Percentiles rank a stretch among this genome's conserved stretches.
Conservation (phyloP, 2,797 vertebrate species). For the Syndactyla subalaris region DNA sequence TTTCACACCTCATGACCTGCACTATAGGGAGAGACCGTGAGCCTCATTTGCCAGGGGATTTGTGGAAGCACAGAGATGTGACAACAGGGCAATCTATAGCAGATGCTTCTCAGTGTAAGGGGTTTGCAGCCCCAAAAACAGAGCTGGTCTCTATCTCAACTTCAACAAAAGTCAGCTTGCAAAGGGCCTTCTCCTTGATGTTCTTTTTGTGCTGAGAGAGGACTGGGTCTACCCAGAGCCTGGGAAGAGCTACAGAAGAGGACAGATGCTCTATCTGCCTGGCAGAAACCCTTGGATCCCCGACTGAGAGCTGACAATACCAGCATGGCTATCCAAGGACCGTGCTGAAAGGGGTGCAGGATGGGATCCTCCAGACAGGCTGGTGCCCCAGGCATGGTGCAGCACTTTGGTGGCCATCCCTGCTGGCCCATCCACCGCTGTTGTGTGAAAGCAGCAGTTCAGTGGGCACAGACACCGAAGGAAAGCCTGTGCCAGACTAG, state of each 20-base stretch:
- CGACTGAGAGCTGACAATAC: background rate
- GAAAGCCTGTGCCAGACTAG: background rate
- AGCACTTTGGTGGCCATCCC: fast-evolving
- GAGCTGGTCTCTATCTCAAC: background rate
- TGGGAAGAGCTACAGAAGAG: background rate
- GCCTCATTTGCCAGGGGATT: background rate
- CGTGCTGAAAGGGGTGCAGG: background rate
- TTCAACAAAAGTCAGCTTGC: background rate
- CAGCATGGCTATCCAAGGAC: background rate
- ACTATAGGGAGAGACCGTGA: background rate
- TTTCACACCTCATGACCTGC: background rate
- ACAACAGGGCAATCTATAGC: fast-evolving
- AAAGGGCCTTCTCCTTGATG: background rate
- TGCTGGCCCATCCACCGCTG: background rate
- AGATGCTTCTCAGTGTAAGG: fast-evolving
- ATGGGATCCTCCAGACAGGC: background rate
- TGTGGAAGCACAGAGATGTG: background rate
- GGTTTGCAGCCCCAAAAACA: background rate
- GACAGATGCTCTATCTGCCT: background rate
- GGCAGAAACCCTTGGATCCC: background rate
- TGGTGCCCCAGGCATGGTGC: background rate
- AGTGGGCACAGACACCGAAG: fast-evolving
- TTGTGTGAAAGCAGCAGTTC: fast-evolving
- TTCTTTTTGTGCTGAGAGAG: background rate
- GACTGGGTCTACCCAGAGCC: background rate